phyloP scores from a whole-genome alignment of 2,888 invertebrate species.

The Idaea aversata region DNA sequence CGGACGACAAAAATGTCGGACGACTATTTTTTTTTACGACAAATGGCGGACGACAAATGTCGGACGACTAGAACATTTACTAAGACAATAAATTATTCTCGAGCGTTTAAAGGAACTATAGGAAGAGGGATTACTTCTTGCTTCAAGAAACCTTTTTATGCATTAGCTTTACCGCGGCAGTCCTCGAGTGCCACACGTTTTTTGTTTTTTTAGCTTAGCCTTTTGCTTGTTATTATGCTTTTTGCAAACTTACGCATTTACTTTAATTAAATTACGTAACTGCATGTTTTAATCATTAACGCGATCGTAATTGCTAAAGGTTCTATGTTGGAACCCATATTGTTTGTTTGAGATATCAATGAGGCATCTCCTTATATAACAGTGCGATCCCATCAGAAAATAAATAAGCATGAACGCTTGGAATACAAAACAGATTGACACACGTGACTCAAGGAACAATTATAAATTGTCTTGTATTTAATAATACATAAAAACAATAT shows the following conservation, averaged over 20 bases:
- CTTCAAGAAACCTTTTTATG: too few relatives aligned
- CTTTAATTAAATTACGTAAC: not conserved
- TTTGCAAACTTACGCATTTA: not conserved
- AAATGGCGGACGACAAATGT: too few relatives aligned
- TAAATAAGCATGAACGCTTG: constrained; percentile 29
- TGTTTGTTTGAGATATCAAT: constrained; percentile 25
- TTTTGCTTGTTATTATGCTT: not conserved
- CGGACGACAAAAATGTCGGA: too few relatives aligned
- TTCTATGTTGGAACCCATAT: not conserved
- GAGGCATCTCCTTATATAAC: constrained; percentile 37
- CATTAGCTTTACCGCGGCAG: too few relatives aligned
- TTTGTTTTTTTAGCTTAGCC: not conserved
- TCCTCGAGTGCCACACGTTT: too few relatives aligned
- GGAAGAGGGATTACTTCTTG: too few relatives aligned
- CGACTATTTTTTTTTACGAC: too few relatives aligned
- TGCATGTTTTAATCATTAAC: not conserved
- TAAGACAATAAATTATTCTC: too few relatives aligned
- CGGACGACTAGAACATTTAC: too few relatives aligned
- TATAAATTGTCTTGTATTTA: constrained; percentile 8
- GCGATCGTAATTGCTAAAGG: not conserved
- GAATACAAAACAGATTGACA: constrained; percentile 35
- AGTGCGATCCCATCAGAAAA: constrained; percentile 31
- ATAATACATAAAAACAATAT: not conserved
- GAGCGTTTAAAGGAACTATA: too few relatives aligned
- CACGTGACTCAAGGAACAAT: constrained; percentile 17